phyloP scores from a whole-genome alignment of 2,797 vertebrate species.

The Buceros bicornis region DNA sequence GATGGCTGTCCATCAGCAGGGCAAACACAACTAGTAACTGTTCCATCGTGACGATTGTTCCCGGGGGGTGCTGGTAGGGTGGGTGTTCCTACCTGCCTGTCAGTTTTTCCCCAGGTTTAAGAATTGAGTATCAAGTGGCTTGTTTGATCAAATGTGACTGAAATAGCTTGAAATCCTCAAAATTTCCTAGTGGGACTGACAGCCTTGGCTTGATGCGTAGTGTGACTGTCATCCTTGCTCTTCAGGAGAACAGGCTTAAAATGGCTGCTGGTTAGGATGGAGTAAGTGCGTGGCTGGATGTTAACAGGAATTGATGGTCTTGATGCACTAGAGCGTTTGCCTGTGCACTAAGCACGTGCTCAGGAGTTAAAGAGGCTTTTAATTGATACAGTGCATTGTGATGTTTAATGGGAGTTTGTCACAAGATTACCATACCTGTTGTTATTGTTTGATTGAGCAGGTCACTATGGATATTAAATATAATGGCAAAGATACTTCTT shows the following conservation, averaged over 20 bases:
- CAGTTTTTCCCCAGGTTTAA: neutral
- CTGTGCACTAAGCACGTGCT: neutral
- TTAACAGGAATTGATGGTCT: neutral
- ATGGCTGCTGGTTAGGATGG: neutral
- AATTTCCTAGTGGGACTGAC: neutral
- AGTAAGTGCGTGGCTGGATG: neutral
- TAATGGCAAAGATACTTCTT: neutral
- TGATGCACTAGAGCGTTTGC: neutral
- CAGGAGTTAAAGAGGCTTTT: neutral
- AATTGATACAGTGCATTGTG: neutral
- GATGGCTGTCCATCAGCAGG: neutral
- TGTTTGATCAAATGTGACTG: no score
- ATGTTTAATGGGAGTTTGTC: neutral
- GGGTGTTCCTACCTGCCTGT: neutral
- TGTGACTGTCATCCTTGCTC: neutral
- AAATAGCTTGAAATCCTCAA: neutral
- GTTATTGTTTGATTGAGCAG: neutral
- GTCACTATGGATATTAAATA: neutral
- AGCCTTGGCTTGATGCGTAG: neutral
- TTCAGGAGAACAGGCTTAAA: neutral
- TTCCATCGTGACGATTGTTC: fast-evolving
- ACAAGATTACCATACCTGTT: neutral
- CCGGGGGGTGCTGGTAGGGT: fast-evolving
- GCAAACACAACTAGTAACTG: neutral
- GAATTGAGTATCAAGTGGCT: neutral